Evolutionary conservation across 2,797 vertebrate species (phyloP).

Genomic region (Acipenser ruthenus): DNA sequence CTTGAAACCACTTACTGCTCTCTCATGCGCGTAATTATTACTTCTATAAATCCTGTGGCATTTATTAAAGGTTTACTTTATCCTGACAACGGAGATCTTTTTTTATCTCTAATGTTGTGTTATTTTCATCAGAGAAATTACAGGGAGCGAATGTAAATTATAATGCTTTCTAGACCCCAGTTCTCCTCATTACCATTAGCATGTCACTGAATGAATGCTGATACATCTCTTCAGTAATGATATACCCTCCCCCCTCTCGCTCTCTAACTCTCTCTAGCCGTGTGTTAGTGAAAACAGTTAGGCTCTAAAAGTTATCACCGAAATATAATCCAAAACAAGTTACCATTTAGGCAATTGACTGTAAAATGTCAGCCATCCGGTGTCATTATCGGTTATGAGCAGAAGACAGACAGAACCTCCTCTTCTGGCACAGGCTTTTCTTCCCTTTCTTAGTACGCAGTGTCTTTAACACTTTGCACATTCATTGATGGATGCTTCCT

Average conservation of each 20-base stretch:
- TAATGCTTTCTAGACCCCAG: constrained; percentile 38
- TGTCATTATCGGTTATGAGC: too few relatives aligned
- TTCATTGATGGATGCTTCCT: too few relatives aligned
- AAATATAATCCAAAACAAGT: constrained; percentile 54
- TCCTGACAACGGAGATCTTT: constrained; percentile 56
- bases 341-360: too few relatives aligned
- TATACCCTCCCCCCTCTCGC: constrained; percentile 39
- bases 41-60: constrained; percentile 56
- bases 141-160: constrained; percentile 56
- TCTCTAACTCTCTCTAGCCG: constrained; percentile 48
- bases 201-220: constrained; percentile 52
- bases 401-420: too few relatives aligned
- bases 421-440: too few relatives aligned
- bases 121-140: constrained; percentile 71
- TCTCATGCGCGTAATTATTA: constrained; percentile 65
- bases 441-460: too few relatives aligned
- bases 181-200: constrained; percentile 54
- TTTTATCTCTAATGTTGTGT: constrained; percentile 58
- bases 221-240: constrained; percentile 45
- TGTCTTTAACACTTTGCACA: too few relatives aligned
- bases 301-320: constrained; percentile 63
- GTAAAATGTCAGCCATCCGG: too few relatives aligned
- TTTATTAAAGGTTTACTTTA: constrained; percentile 69
- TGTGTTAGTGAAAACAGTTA: constrained; percentile 59
- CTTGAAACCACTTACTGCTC: constrained; percentile 48